Evolutionary conservation across 2,113 vertebrate species (phyloP), one percentile per base, ranked within the genome.

Genomic region (Petrocephalus microphthalmus): DNA sequence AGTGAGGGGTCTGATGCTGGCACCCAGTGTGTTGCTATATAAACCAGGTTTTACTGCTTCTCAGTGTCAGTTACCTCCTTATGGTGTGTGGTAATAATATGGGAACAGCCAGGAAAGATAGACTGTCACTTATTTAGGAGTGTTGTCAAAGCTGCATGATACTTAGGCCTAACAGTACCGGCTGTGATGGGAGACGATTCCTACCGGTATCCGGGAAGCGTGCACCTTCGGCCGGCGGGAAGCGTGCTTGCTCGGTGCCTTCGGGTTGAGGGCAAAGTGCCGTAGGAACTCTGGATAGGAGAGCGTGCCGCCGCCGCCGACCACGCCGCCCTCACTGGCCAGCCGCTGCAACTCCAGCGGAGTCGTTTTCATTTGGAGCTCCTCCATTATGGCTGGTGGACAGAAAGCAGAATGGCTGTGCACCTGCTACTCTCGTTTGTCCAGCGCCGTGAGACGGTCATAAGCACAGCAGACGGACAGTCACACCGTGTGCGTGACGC

Each of bases 251-350:
- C 93, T 89, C 87, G 74, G 91, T 0, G 92, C 89, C 71, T 91
- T 93, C 45, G 95, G 86, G 51, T 93, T 91, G 2, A 97, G 93
- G 13, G 95, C 89, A 2, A 92, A 93, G 84, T 93, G 94, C 71
- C 94, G 94, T 33, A 96, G 90, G 90, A 96, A 96, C 84, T 93
- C 90, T 0, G 84, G 93, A 89, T 96, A 96, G 0, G 94, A 94
- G 81, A 96, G 91, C 0, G 10, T 90, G 25, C 94, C 92, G 0
- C 91, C 93, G 74, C 64, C 93, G 1, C 7, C 7, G 85, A 87
- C 93, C 15, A 94, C 84, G 88, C 94, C 92, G 0, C 93, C 94
- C 91, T 96, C 96, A 15, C 42, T 6, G 4, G 89, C 57, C 15
- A 96, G 92, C 89, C 92, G 91, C 37, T 94, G 93, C 2, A 94